A percentile compares a stretch with the other conserved stretches of the same genome.
Conservation (phyloP, 2,888 invertebrate genomes). For the Boloria selene region DNA sequence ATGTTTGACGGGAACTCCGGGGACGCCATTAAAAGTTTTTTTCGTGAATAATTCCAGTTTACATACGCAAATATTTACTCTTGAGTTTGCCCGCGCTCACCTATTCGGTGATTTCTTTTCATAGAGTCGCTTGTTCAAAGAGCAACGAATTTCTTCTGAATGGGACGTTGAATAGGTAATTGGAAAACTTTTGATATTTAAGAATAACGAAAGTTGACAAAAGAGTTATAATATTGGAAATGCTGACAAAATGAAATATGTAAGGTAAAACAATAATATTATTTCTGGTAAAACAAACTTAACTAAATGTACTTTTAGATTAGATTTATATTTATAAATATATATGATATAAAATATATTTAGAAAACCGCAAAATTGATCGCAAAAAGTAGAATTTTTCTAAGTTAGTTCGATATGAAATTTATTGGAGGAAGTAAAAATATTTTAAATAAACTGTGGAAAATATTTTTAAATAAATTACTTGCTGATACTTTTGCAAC, state of each 20-base stretch:
- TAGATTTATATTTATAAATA: too few species aligned
- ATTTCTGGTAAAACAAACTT: too few species aligned
- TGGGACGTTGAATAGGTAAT: conserved; percentile 73
- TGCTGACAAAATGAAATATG: not conserved
- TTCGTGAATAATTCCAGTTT: conserved; percentile 82
- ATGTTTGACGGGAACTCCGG: conserved; percentile 82
- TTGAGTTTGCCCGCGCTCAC: conserved; percentile 78
- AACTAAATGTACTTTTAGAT: too few species aligned
- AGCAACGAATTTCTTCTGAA: conserved; percentile 67
- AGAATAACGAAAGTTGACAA: conserved; percentile 32
- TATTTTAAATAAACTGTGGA: too few species aligned
- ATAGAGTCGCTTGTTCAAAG: conserved; percentile 73
- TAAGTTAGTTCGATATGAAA: too few species aligned
- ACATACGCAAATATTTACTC: conserved; percentile 82
- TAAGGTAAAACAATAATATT: not conserved
- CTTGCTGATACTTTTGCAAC: too few species aligned
- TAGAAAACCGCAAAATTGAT: too few species aligned
- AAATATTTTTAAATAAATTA: too few species aligned
- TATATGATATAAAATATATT: too few species aligned
- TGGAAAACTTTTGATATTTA: conserved; percentile 63
- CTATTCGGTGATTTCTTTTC: conserved; percentile 81
- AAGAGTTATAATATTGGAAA: conserved; percentile 19
- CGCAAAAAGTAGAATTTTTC: too few species aligned
- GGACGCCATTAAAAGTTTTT: conserved; percentile 83
- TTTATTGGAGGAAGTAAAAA: too few species aligned